These are phyloP conservation scores for Aquatica leii DNA, from an alignment of 2,888 invertebrate species.

Conservation along the genomic window DNA sequence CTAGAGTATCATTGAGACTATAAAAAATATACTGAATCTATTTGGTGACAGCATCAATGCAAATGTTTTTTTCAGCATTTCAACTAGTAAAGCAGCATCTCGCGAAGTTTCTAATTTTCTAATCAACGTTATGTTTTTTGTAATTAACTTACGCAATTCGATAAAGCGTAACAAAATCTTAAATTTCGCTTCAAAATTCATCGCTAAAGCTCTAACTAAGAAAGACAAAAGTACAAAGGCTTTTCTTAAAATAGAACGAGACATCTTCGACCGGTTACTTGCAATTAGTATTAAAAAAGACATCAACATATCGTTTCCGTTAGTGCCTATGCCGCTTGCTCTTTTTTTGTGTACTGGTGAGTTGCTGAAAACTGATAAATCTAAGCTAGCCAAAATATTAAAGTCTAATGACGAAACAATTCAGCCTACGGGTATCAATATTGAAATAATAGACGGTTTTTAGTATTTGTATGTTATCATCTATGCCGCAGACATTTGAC, in stretches of 20 bases:
- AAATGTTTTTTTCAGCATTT: conserved; percentile 47
- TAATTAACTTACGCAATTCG: conserved; percentile 14
- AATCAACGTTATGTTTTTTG: conserved; percentile 33
- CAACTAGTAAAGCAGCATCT: conserved; percentile 46
- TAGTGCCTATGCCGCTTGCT: conserved; percentile 22
- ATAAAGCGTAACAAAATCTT: conserved; percentile 26
- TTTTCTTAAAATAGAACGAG: conserved; percentile 49
- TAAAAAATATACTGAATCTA: conserved; percentile 43
- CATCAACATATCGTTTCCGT: conserved; percentile 22
- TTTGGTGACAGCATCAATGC: conserved; percentile 41
- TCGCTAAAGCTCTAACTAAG: conserved; percentile 38
- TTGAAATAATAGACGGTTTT: conserved; percentile 27
- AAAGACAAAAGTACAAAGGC: conserved; percentile 43
- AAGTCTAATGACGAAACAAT: conserved; percentile 18
- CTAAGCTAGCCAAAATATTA: conserved; percentile 26
- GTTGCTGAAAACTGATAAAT: conserved; percentile 23
- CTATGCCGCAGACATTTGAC: conserved; percentile 26
- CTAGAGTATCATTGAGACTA: conserved; percentile 37
- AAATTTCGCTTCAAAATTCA: conserved; percentile 45
- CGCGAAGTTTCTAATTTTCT: conserved; percentile 34
- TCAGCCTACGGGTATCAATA: conserved; percentile 13
- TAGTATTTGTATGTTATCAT: conserved; percentile 17
- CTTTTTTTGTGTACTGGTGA: conserved; percentile 13
- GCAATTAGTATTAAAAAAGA: conserved; percentile 38
- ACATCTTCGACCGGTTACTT: conserved; percentile 40